phyloP scores from a whole-genome alignment of 2,113 vertebrate genomes.

The Amazona guildingii region DNA sequence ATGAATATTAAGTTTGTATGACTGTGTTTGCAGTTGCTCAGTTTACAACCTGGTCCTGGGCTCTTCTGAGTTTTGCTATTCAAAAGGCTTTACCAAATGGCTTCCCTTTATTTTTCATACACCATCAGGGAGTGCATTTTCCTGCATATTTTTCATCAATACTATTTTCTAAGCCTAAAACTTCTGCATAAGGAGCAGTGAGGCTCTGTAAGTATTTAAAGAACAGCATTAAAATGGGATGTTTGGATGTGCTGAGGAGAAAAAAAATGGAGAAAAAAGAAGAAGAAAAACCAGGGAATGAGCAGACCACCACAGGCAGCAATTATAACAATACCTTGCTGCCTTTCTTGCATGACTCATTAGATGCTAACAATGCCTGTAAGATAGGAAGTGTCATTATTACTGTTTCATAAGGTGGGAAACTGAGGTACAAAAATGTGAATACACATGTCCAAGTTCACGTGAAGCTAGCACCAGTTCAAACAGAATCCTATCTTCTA shows the following conservation, averaged over 20 bases:
- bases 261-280: accelerated
- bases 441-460: background rate
- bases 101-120: background rate
- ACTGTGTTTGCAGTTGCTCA: background rate
- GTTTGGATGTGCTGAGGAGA: background rate
- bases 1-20: background rate
- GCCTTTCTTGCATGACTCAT: conserved; percentile 18
- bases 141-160: background rate
- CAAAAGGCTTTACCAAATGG: conserved; percentile 15
- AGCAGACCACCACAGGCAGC: background rate
- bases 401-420: background rate
- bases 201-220: background rate
- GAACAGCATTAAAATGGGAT: background rate
- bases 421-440: conserved; percentile 14
- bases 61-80: background rate
- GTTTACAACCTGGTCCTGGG: background rate
- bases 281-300: background rate
- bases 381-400: conserved; percentile 3
- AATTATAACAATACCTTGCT: conserved; percentile 17
- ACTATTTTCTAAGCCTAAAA: background rate
- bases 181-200: background rate
- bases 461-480: background rate
- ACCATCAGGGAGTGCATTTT: background rate
- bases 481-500: background rate
- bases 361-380: conserved; percentile 19